phyloP scores from a whole-genome alignment of 1,140 invertebrate species.

The Drosophila nebulosa region DNA sequence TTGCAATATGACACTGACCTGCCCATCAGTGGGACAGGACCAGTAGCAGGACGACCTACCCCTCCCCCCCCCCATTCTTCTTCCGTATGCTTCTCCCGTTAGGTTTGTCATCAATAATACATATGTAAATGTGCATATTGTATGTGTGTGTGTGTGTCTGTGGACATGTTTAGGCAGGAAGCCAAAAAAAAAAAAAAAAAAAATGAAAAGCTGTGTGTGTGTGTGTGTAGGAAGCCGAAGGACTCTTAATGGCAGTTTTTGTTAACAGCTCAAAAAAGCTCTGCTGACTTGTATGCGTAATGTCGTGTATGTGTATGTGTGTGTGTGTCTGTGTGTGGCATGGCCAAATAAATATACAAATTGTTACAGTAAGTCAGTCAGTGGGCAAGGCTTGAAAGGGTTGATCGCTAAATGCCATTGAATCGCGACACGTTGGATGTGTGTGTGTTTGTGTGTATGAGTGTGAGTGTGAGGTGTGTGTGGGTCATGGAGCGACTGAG shows the following conservation, averaged over 20 bases:
- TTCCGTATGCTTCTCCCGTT: background rate
- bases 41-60: background rate
- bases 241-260: constrained; percentile 9
- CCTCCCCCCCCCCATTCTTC: too few species aligned
- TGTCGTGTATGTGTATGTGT: background rate
- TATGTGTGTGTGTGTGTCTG: background rate
- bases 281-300: background rate
- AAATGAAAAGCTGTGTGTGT: too few species aligned
- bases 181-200: background rate
- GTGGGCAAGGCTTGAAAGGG: background rate
- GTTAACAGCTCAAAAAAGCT: background rate
- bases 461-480: constrained; percentile 11
- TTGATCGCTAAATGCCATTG: constrained; percentile 4
- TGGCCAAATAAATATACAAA: background rate
- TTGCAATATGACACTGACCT: background rate
- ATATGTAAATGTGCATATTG: background rate
- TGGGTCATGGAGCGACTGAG: constrained; percentile 27
- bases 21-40: background rate
- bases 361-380: constrained; percentile 5
- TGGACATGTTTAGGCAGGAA: background rate
- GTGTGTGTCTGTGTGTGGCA: background rate
- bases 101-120: background rate
- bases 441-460: background rate
- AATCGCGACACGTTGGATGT: background rate
- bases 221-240: constrained; percentile 1